These are phyloP conservation scores for Archivesica marissinica DNA, from an alignment of 1,140 invertebrate genomes.

Conservation along the genomic window DNA sequence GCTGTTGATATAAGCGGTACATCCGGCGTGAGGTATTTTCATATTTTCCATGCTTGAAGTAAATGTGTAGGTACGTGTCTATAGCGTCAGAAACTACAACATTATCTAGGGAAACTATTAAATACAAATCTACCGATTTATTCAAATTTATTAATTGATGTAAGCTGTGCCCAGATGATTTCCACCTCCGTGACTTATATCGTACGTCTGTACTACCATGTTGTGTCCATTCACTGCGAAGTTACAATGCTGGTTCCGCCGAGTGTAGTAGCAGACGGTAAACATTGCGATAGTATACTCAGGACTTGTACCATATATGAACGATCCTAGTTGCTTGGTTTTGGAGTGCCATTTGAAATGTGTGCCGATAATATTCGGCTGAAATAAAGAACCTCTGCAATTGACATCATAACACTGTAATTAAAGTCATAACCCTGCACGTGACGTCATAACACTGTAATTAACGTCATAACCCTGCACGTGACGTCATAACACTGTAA, in stretches of 20 bases:
- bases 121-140: background rate
- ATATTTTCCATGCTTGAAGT: too few species aligned
- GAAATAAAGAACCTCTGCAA: too few species aligned
- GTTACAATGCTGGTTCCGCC: conserved; percentile 48
- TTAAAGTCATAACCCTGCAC: too few species aligned
- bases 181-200: conserved; percentile 27
- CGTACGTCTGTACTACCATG: conserved; percentile 35
- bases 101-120: too few species aligned
- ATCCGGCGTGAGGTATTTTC: too few species aligned
- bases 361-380: conserved; percentile 54
- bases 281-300: conserved; percentile 95
- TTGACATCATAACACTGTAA: too few species aligned
- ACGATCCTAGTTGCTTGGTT: conserved; percentile 90
- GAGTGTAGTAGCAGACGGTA: conserved; percentile 85
- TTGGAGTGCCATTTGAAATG: conserved; percentile 72
- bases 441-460: too few species aligned
- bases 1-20: too few species aligned
- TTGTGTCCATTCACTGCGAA: conserved; percentile 57
- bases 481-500: too few species aligned
- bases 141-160: background rate
- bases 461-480: too few species aligned
- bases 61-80: too few species aligned
- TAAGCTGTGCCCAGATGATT: conserved; percentile 42
- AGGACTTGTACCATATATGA: conserved; percentile 95
- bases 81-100: too few species aligned